Evolutionary conservation across 2,113 vertebrate species (phyloP), one percentile per base, ranked within the genome.

Genomic region (Brienomyrus longianalis): DNA sequence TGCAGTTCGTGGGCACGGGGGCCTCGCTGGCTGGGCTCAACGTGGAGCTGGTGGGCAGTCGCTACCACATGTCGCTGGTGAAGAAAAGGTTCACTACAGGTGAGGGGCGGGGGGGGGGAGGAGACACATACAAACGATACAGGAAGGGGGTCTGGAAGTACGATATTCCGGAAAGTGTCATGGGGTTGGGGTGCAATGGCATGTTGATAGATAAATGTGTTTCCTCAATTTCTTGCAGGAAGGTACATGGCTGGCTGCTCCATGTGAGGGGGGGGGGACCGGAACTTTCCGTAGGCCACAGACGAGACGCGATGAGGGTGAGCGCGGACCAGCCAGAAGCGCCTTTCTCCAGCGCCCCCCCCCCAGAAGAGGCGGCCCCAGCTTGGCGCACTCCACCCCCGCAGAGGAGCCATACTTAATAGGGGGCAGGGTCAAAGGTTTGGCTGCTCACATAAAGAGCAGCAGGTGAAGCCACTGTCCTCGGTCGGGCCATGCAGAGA

Each of bases 31-130:
- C 98, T 0, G 98, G 98, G 0, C 93, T 98, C 66, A 96, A 97
- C 51, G 92, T 99, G 94, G 97, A 98, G 93, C 96, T 99, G 92
- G 97, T 97, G 62, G 96, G 98, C 5, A 92, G 95, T 0, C 97
- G 97, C 45, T 99, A 99, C 94, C 97, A 98, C 89, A 98, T 99
- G 97, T 99, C 98, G 0, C 96, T 99, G 91, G 95, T 99, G 88
- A 99, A 99, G 95, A 98, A 97, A 92, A 97, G 98, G 90, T 98
- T 99, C 0, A 97, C 98, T 27, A 98, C 98, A 96, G 98, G 98
- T 39, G 39, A 39, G 39, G 39, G 35, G n/a, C n/a, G n/a, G 31
- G 31, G 31, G 1, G 31, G 31, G 31, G 31, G 31, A 1, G 1
- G 31, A 31, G 31, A 31, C 31, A 31, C 31, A 31, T 99, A 31